A percentile compares a stretch with the other conserved stretches of the same genome.
Evolutionary conservation across 2,888 invertebrate genomes (phyloP).

Genomic region (Ophion slaviceki): DNA sequence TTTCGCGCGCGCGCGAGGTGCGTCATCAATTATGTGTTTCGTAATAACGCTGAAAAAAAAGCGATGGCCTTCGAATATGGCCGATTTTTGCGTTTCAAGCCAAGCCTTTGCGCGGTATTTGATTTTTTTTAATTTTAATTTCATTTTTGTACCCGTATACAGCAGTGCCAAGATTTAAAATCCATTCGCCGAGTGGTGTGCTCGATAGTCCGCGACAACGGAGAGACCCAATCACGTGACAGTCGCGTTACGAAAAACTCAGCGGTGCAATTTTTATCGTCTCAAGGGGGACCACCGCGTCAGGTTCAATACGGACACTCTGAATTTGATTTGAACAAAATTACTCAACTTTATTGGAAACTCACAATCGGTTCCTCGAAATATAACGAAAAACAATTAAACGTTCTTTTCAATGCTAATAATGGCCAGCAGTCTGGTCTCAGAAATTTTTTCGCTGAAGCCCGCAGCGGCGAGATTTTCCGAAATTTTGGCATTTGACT

Average conservation of each 20-base stretch:
- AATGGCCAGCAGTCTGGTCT: too few relatives aligned
- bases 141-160: slow-evolving; percentile 55
- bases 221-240: slow-evolving; percentile 61
- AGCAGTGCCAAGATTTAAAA: slow-evolving; percentile 69
- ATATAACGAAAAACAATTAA: too few relatives aligned
- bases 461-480: too few relatives aligned
- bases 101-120: too few relatives aligned
- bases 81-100: slow-evolving; percentile 11
- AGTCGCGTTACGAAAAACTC: slow-evolving; percentile 68
- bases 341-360: too few relatives aligned
- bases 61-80: slow-evolving; percentile 27
- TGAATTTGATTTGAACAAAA: too few relatives aligned
- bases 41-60: not conserved
- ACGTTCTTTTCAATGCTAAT: too few relatives aligned
- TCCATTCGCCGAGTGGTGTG: slow-evolving; percentile 42
- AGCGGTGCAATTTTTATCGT: slow-evolving; percentile 7
- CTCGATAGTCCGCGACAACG: not conserved
- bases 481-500: too few relatives aligned
- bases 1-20: slow-evolving; percentile 21
- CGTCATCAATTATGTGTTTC: not conserved
- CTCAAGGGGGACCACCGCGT: too few relatives aligned
- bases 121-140: slow-evolving; percentile 30
- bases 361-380: too few relatives aligned
- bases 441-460: too few relatives aligned
- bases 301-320: too few relatives aligned